Percentiles rank a stretch among this genome's conserved stretches.
Conservation (phyloP, 2,797 vertebrate genomes). For the Mormyrops attenuatus region DNA sequence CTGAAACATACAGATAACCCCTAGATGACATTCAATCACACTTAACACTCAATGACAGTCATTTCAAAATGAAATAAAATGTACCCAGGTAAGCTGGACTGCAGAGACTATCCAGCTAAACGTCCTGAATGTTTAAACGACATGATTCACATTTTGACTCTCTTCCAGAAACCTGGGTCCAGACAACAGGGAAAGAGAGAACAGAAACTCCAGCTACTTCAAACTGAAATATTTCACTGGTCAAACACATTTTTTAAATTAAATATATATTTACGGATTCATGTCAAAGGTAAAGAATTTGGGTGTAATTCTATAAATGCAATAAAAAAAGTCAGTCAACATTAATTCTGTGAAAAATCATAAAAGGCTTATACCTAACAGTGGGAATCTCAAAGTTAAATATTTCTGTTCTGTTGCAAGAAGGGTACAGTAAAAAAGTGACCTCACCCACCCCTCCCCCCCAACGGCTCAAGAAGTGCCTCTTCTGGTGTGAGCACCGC, state of each 20-base stretch:
- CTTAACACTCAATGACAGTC: background rate
- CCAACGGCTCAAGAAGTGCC: background rate
- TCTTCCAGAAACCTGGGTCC: background rate
- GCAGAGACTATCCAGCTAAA: background rate
- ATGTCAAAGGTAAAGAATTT: background rate
- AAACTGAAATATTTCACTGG: background rate
- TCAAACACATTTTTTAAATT: background rate
- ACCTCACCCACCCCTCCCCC: background rate
- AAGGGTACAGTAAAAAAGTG: background rate
- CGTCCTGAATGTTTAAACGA: background rate
- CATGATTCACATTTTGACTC: background rate
- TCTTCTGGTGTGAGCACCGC: background rate
- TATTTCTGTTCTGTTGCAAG: constrained; percentile 6
- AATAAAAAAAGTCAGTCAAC: background rate
- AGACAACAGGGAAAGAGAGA: background rate
- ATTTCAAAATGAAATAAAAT: background rate
- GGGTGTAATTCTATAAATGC: background rate
- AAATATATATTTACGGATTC: background rate
- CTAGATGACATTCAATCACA: background rate
- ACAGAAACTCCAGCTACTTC: background rate
- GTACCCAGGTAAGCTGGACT: background rate
- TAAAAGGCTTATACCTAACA: background rate
- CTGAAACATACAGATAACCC: background rate
- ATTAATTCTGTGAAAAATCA: background rate
- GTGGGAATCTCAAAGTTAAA: background rate